Evolutionary conservation across 2,888 invertebrate genomes (phyloP).

Genomic region (Ypsolopha sequella): DNA sequence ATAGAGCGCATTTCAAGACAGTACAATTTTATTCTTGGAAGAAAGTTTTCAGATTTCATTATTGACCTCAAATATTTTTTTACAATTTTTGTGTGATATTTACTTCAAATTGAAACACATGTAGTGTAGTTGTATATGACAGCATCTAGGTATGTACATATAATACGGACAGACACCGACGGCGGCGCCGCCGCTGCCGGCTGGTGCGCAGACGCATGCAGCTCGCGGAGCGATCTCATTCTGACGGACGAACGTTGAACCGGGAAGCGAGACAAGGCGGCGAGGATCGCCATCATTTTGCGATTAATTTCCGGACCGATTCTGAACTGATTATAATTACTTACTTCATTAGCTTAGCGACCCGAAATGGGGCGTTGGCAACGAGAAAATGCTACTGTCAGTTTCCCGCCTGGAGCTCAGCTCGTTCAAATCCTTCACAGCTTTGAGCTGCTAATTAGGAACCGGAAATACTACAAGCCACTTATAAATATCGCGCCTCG

Average conservation of each 20-base stretch:
- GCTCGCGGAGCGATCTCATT: constrained; percentile 35
- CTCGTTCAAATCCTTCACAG: too few relatives aligned
- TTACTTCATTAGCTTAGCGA: neutral
- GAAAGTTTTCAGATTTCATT: too few relatives aligned
- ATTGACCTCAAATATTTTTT: too few relatives aligned
- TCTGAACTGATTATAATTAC: neutral
- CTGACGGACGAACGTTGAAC: constrained; percentile 34
- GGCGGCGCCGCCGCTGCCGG: neutral
- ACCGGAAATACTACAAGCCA: neutral
- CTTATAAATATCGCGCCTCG: neutral
- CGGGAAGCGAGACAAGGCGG: constrained; percentile 23
- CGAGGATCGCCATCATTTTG: constrained; percentile 1
- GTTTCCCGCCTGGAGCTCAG: too few relatives aligned
- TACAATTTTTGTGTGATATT: too few relatives aligned
- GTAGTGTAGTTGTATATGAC: neutral
- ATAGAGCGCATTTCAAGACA: too few relatives aligned
- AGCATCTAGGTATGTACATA: too few relatives aligned
- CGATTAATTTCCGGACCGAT: neutral
- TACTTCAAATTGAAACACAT: neutral
- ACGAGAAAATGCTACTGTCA: too few relatives aligned
- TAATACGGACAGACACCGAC: too few relatives aligned
- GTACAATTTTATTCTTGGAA: too few relatives aligned
- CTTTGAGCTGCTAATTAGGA: neutral
- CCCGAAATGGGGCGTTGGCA: too few relatives aligned
- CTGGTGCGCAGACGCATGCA: constrained; percentile 9